Conservation (phyloP, 2,113 vertebrate species). For the Empidonax alnorum region DNA sequence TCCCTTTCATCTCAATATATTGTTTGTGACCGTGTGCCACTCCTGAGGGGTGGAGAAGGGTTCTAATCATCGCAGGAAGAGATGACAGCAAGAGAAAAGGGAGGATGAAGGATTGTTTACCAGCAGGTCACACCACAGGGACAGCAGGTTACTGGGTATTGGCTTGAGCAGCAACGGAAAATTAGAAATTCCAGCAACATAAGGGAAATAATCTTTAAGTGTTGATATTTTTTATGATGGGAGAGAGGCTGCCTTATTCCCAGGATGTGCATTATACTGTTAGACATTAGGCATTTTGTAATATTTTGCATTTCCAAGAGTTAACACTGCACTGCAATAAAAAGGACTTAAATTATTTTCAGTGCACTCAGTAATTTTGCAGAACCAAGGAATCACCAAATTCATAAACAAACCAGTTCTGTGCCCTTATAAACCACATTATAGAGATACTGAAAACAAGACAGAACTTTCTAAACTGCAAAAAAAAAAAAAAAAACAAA, state of each 20-base stretch:
- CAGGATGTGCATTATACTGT: neutral
- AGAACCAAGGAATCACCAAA: neutral
- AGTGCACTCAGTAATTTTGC: neutral
- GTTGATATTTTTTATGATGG: neutral
- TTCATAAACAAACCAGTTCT: neutral
- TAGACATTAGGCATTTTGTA: neutral
- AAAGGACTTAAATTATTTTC: neutral
- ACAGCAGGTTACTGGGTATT: neutral
- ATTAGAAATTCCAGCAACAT: neutral
- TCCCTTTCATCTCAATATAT: conserved; percentile 68
- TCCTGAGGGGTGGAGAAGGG: conserved; percentile 30
- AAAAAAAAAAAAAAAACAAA: neutral
- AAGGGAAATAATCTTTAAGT: neutral
- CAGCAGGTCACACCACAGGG: neutral
- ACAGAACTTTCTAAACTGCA: neutral
- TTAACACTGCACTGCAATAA: neutral
- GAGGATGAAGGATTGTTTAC: conserved; percentile 24
- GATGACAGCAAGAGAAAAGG: conserved; percentile 30
- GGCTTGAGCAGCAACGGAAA: neutral
- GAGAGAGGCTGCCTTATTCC: neutral
- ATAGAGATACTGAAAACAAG: neutral
- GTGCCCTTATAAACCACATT: neutral
- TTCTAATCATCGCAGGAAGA: conserved; percentile 60
- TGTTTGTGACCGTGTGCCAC: conserved; percentile 33
- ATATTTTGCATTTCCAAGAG: neutral